Evolutionary conservation across 2,113 vertebrate genomes (phyloP).

Genomic region (Xenopus borealis): DNA sequence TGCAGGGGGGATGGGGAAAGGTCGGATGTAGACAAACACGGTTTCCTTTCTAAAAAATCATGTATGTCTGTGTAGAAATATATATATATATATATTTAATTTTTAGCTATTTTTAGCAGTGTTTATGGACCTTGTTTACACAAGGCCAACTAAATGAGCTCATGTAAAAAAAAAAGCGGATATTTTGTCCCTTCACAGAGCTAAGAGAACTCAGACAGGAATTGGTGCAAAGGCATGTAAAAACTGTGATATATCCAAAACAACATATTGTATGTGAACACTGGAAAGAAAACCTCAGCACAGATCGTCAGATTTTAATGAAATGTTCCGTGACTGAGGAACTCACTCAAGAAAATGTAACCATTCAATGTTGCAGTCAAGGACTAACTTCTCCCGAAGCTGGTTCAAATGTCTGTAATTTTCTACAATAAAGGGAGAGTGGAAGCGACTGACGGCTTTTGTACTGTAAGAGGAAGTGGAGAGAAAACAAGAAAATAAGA

Average conservation of each 20-base stretch:
- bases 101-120: too few relatives aligned
- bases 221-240: not conserved
- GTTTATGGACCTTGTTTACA: too few relatives aligned
- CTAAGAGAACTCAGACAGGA: too few relatives aligned
- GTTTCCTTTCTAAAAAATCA: too few relatives aligned
- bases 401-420: constrained; percentile 77
- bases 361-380: constrained; percentile 85
- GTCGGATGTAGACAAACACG: too few relatives aligned
- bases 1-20: too few relatives aligned
- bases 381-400: constrained; percentile 86
- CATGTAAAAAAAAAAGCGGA: too few relatives aligned
- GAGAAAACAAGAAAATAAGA: constrained; percentile 51
- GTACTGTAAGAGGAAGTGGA: constrained; percentile 68
- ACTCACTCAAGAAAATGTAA: constrained; percentile 86
- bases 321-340: constrained; percentile 38
- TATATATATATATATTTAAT: too few relatives aligned
- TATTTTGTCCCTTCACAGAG: too few relatives aligned
- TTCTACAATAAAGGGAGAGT: constrained; percentile 83
- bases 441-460: constrained; percentile 88
- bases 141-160: too few relatives aligned
- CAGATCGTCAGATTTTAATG: not conserved
- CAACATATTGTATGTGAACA: not conserved
- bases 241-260: not conserved
- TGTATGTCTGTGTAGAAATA: too few relatives aligned
- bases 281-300: not conserved